Evolutionary conservation across 1,140 invertebrate genomes (phyloP).

Genomic region (Leptinotarsa lineolata): DNA sequence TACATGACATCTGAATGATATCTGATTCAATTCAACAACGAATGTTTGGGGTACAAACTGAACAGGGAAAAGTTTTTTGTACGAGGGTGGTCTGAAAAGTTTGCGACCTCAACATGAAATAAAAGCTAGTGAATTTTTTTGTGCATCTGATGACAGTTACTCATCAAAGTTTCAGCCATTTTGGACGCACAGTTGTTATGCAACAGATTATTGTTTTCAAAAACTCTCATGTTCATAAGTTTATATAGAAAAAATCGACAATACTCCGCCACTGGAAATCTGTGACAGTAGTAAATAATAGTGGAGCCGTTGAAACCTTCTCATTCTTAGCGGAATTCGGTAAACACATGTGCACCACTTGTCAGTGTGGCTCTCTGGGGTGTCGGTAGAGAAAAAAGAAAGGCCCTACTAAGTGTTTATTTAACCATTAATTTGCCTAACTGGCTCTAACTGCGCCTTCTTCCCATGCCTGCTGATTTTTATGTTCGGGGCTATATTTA

Average conservation of each 20-base stretch:
- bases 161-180: no score
- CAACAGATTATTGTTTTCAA: no score
- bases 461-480: conserved; percentile 9
- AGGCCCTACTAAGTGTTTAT: conserved; percentile 49
- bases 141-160: no score
- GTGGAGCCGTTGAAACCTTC: conserved; percentile 8
- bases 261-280: not conserved
- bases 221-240: no score
- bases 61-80: no score
- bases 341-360: conserved; percentile 51
- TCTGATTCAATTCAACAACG: no score
- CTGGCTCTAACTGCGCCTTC: conserved; percentile 12
- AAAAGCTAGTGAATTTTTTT: no score
- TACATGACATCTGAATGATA: no score
- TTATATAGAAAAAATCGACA: not conserved
- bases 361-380: conserved; percentile 36
- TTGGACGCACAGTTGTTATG: no score
- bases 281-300: conserved; percentile 4
- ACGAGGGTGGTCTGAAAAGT: no score
- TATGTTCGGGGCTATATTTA: conserved; percentile 21
- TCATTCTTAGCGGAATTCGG: conserved; percentile 40
- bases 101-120: no score
- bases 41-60: no score
- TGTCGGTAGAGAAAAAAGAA: conserved; percentile 34
- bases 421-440: conserved; percentile 48